These are phyloP conservation scores for Junco hyemalis DNA, from an alignment of 2,113 vertebrate genomes.

Conservation along the genomic window DNA sequence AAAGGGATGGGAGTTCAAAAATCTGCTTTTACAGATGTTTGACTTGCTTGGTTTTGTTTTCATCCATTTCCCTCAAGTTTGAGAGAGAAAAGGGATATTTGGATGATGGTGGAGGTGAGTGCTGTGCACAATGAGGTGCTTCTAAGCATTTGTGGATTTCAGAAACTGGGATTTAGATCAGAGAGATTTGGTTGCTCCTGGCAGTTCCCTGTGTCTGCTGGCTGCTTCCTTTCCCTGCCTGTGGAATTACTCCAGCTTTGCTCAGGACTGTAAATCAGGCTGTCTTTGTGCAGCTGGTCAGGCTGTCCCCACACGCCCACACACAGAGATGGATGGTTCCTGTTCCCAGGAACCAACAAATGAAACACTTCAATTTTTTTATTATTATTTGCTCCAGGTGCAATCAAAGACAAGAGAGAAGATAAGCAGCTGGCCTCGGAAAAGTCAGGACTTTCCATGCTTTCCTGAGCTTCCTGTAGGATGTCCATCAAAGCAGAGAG, in stretches of 20 bases:
- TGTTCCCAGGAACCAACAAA: background rate
- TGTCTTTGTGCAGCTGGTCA: background rate
- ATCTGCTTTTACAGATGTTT: background rate
- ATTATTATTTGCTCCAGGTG: background rate
- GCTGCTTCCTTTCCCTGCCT: background rate
- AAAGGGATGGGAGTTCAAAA: background rate
- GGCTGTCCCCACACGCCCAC: background rate
- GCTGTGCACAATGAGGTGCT: background rate
- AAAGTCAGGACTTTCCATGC: background rate
- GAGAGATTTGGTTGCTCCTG: background rate
- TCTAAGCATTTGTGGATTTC: background rate
- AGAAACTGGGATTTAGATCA: background rate
- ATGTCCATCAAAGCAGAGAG: fast-evolving
- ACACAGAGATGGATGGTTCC: background rate
- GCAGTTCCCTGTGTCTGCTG: background rate
- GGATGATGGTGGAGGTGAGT: background rate
- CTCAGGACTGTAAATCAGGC: background rate
- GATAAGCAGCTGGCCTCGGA: background rate
- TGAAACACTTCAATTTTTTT: no score
- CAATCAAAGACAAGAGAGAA: background rate
- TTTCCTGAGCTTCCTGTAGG: fast-evolving
- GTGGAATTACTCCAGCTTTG: background rate
- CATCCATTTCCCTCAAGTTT: background rate
- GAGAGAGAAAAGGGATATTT: background rate
- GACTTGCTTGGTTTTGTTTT: background rate